Base-by-base conservation (phyloP, 2,888 invertebrate species). In the Dyspetes luteomarginatus region DNA sequence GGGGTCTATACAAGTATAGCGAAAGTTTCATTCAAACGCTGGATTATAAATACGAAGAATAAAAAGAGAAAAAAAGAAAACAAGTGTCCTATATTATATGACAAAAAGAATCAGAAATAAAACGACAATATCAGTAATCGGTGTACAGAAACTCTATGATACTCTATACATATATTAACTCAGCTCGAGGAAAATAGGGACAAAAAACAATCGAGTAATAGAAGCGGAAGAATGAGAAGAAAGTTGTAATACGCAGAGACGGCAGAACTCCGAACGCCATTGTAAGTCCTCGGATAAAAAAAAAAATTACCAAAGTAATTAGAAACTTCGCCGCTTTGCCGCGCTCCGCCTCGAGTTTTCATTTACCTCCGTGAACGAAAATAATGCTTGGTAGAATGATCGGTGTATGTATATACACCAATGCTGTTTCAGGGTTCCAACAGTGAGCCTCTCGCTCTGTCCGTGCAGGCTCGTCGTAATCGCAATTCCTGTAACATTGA, bases 241-340 rank as follows among this genome's bases (percentile, higher is more conserved):
- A 78, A 82, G 81, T 82, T 81, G 79, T 81, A 80, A 81, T 77
- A 67, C 72, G 52, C 41, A 19, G 22, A 67, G 26, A 60, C 58
- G 58, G 67, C 68, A 78, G 81, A 81, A 81, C 74, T 79, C 58
- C 58, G 52, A 72, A 41, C 62, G 77, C 79, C 65, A 82, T 81
- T 81, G 77, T 78, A 79, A 84, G 81, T 82, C 71, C 62, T 48
- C 36, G 76, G 81, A 84, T 84, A 81, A 84, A 82, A 48, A 82
- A 82, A 48, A 17, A 5, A 48, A 12, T 7, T 2, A 36, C 7
- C 7, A 84, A 84, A 84, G 84, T 82, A 82, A 84, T 84, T 84
- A 84, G 62, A 84, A 78, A 84, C 79, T 84, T 82, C 64, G 65
- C 73, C 60, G 48, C 58, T 41, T 52, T 81, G 81, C 71, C 55